Percentiles rank a stretch among this genome's conserved stretches.
Conservation (phyloP, 2,113 vertebrate genomes). For the Etia nguti region DNA sequence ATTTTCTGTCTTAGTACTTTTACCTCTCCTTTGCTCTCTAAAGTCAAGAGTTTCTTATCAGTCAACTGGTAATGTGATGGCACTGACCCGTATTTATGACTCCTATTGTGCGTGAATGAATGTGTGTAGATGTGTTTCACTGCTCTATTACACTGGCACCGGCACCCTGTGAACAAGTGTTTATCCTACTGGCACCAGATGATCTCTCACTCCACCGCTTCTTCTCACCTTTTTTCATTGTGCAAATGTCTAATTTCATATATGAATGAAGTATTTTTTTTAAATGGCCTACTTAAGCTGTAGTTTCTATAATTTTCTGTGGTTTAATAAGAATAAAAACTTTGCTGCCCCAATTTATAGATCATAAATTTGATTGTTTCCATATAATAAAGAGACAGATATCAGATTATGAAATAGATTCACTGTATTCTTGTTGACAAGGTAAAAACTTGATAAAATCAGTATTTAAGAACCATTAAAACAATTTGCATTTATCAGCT, state of each 20-base stretch:
- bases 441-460: neutral
- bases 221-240: neutral
- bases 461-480: neutral
- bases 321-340: neutral
- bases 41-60: neutral
- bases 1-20: neutral
- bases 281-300: neutral
- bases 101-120: neutral
- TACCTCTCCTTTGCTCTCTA: neutral
- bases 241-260: neutral
- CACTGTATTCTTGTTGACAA: neutral
- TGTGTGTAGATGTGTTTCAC: neutral
- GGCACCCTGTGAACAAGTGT: constrained; percentile 11
- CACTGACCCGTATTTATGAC: neutral
- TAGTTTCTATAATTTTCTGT: neutral
- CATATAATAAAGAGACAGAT: fast-evolving
- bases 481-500: neutral
- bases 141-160: constrained; percentile 24
- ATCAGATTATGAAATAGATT: neutral
- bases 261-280: neutral
- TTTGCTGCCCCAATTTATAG: neutral
- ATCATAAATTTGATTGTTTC: neutral
- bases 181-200: constrained; percentile 59
- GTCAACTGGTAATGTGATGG: neutral
- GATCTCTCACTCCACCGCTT: neutral